These are phyloP conservation scores for Drosophila dunni DNA, from an alignment of 1,140 invertebrate species.

Conservation along the genomic window DNA sequence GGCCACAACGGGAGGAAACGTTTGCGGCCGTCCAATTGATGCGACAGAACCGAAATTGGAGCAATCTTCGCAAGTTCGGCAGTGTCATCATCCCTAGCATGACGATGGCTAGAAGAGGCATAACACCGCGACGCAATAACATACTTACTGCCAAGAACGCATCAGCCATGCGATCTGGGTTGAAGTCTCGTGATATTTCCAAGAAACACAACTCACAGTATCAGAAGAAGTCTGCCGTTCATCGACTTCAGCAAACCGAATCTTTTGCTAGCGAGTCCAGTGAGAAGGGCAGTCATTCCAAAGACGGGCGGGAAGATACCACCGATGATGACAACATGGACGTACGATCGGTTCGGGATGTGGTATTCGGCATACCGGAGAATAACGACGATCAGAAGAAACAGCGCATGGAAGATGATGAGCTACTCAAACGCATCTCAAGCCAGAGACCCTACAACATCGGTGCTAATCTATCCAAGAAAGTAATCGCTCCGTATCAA, in stretches of 20 bases:
- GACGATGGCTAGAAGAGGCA: not conserved
- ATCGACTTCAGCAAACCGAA: not conserved
- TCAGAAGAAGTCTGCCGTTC: not conserved
- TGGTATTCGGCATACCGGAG: constrained; percentile 32
- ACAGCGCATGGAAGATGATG: constrained; percentile 16
- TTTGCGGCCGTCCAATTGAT: constrained; percentile 23
- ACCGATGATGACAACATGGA: constrained; percentile 17
- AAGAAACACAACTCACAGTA: not conserved
- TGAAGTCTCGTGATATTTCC: not conserved
- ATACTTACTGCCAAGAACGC: constrained; percentile 8
- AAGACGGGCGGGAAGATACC: constrained; percentile 14
- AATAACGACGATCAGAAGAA: constrained; percentile 20
- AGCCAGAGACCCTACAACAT: not conserved
- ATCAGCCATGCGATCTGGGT: not conserved
- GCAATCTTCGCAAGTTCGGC: not conserved
- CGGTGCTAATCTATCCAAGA: constrained; percentile 16
- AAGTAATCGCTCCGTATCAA: constrained; percentile 59
- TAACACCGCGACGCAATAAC: constrained; percentile 2
- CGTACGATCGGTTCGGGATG: constrained; percentile 23
- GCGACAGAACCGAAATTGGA: constrained; percentile 20
- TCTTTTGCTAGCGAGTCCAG: not conserved
- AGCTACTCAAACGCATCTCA: constrained; percentile 26
- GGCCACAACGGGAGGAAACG: constrained; percentile 33
- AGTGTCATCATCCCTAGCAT: not conserved
- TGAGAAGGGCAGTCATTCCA: too few species aligned